phyloP scores from a whole-genome alignment of 1,140 invertebrate species.

The Listronotus bonariensis region DNA sequence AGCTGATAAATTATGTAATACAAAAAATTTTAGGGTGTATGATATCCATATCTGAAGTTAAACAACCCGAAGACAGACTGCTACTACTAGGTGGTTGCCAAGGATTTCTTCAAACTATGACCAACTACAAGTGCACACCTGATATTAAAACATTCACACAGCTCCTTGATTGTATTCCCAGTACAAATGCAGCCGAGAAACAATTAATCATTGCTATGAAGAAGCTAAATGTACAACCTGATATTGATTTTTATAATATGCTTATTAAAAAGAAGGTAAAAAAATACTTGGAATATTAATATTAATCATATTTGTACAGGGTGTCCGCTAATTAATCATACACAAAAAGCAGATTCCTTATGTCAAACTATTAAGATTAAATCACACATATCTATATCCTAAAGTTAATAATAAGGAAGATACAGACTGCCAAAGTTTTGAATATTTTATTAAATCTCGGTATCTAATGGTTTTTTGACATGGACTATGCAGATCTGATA shows the following conservation, averaged over 20 bases:
- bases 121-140: constrained; percentile 66
- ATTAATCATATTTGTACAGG: no score
- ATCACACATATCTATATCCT: no score
- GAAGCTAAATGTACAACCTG: constrained; percentile 63
- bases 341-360: no score
- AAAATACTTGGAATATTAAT: no score
- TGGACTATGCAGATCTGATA: no score
- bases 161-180: constrained; percentile 73
- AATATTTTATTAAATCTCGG: no score
- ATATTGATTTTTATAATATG: constrained; percentile 85
- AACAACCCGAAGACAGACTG: constrained; percentile 68
- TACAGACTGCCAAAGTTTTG: no score
- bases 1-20: not conserved
- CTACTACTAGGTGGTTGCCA: constrained; percentile 78
- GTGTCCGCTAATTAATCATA: no score
- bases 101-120: constrained; percentile 77
- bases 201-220: constrained; percentile 66
- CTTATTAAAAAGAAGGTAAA: constrained; percentile 76
- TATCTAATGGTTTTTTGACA: no score
- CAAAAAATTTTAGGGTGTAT: constrained; percentile 56
- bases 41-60: constrained; percentile 62
- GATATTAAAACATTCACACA: constrained; percentile 80
- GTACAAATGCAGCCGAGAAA: constrained; percentile 68
- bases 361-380: no score
- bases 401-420: no score